A percentile compares a stretch with the other conserved stretches of the same genome.
phyloP scores from a whole-genome alignment of 2,888 invertebrate genomes.

The Trichopria drosophilae region DNA sequence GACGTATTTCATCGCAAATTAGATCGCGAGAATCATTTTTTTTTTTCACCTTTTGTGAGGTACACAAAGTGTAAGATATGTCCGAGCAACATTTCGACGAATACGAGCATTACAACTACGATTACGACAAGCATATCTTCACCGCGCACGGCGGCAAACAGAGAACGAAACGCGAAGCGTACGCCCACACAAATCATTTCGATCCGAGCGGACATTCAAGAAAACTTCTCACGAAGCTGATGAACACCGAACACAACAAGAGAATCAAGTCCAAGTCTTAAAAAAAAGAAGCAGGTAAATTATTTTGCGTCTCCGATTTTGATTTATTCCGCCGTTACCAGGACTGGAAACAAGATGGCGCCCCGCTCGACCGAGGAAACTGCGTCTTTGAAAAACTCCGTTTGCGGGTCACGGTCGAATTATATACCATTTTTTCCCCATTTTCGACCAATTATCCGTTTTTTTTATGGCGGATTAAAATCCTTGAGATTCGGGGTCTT shows the following conservation, averaged over 20 bases:
- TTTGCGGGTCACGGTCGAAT: constrained; percentile 20
- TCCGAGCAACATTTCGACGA: constrained; percentile 85
- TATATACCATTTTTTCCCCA: too few species aligned
- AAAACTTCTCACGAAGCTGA: constrained; percentile 83
- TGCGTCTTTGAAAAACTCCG: constrained; percentile 26
- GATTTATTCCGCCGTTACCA: constrained; percentile 1
- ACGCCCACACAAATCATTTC: constrained; percentile 85
- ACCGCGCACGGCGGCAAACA: constrained; percentile 89
- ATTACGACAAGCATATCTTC: constrained; percentile 86
- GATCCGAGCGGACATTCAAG: constrained; percentile 93
- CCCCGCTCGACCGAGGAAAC: constrained; percentile 18
- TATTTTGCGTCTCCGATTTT: constrained; percentile 3
- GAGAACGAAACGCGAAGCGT: constrained; percentile 85
- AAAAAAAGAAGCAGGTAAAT: constrained; percentile 12
- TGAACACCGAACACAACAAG: constrained; percentile 82
- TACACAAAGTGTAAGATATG: constrained; percentile 62
- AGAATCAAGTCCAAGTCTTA: constrained; percentile 60
- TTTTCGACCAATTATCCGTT: too few species aligned
- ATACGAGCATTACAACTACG: constrained; percentile 93
- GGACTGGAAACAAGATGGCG: not conserved
- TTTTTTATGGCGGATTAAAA: too few species aligned
- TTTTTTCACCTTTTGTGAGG: constrained; percentile 1
- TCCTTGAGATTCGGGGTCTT: too few species aligned
- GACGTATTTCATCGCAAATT: not conserved
- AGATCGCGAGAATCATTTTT: not conserved